Percentiles rank a stretch among this genome's conserved stretches.
phyloP scores from a whole-genome alignment of 1,140 invertebrate genomes.

The Melipona quadrifasciata region DNA sequence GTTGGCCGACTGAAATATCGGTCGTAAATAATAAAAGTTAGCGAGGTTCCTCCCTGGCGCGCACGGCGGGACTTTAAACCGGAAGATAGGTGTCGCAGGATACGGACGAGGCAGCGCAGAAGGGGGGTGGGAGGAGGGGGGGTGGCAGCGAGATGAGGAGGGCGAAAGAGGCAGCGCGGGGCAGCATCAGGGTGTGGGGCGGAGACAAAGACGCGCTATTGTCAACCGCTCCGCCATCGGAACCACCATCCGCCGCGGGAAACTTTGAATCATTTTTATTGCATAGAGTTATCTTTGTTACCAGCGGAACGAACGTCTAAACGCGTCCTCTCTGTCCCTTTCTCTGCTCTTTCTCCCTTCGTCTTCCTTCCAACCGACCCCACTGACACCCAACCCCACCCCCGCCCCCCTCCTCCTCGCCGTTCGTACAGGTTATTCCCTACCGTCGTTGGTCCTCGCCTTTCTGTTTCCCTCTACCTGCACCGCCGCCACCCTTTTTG shows the following conservation, averaged over 20 bases:
- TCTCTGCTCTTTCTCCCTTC: conserved; percentile 32
- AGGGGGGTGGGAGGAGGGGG: background rate
- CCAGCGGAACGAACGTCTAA: conserved; percentile 81
- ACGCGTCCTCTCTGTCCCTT: conserved; percentile 71
- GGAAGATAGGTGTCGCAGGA: conserved; percentile 82
- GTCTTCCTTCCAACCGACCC: conserved; percentile 23
- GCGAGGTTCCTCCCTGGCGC: conserved; percentile 79
- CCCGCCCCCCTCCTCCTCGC: background rate
- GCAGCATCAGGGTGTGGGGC: conserved; percentile 57
- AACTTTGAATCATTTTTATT: conserved; percentile 84
- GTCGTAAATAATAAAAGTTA: conserved; percentile 83
- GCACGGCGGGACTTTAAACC: conserved; percentile 81
- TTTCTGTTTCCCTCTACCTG: conserved; percentile 64
- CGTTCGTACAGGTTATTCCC: conserved; percentile 50
- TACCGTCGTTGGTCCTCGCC: conserved; percentile 46
- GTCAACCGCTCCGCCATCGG: conserved; percentile 82
- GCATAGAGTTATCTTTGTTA: conserved; percentile 83
- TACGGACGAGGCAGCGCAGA: conserved; percentile 68
- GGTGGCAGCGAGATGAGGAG: conserved; percentile 60
- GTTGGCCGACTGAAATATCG: conserved; percentile 79
- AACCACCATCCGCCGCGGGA: conserved; percentile 82
- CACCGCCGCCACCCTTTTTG: conserved; percentile 64
- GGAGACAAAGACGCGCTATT: conserved; percentile 82
- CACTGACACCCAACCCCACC: background rate
- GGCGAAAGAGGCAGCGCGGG: conserved; percentile 67